Conservation (phyloP, 2,113 vertebrate species). For the Tricholaema leucomelas region DNA sequence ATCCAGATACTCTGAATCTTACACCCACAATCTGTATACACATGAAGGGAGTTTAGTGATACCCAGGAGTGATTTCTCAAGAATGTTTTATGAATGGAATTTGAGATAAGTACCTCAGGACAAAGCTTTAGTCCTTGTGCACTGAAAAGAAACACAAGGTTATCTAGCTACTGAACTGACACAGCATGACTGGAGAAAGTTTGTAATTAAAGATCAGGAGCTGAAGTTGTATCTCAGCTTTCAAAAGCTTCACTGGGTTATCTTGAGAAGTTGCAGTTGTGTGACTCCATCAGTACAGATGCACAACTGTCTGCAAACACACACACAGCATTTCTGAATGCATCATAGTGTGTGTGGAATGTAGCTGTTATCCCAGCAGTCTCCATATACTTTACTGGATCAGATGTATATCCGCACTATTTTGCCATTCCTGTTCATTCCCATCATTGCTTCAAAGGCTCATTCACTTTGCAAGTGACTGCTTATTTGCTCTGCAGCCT, state of each 20-base stretch:
- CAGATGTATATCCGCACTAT: conserved; percentile 29
- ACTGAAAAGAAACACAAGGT: background rate
- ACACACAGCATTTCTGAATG: background rate
- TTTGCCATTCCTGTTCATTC: background rate
- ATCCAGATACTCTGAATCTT: background rate
- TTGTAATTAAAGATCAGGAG: background rate
- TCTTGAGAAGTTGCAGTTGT: background rate
- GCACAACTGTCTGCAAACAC: fast-evolving
- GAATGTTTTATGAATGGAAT: background rate
- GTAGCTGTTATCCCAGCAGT: background rate
- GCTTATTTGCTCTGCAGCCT: background rate
- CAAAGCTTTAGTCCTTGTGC: background rate
- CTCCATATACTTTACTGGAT: background rate
- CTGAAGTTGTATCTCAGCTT: background rate
- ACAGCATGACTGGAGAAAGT: background rate
- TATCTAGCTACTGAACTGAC: background rate
- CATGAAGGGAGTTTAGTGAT: background rate
- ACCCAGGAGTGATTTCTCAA: background rate
- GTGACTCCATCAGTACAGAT: background rate
- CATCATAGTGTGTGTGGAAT: background rate
- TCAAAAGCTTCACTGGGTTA: background rate
- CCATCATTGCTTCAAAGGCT: background rate
- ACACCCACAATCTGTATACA: background rate
- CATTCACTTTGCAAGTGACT: fast-evolving
- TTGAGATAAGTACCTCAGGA: background rate